Percentiles rank a stretch among this genome's conserved stretches.
Conservation (phyloP, 2,797 vertebrate genomes). For the Anguilla megastoma region DNA sequence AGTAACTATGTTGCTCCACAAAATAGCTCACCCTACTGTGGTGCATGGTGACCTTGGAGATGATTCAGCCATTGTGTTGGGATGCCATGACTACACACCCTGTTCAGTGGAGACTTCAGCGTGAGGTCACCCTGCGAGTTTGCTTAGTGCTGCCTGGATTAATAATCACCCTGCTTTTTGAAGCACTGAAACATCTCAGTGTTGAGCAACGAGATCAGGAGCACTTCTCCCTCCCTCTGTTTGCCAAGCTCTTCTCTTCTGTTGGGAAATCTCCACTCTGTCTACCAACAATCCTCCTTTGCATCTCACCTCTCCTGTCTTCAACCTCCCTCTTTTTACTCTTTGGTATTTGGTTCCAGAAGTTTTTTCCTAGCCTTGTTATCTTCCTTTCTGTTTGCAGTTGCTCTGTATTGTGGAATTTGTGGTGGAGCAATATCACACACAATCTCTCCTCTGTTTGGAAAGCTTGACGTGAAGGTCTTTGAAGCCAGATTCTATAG, state of each 20-base stretch:
- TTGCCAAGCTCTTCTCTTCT: not conserved
- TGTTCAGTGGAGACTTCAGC: not conserved
- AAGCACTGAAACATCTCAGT: not conserved
- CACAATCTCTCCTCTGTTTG: not conserved
- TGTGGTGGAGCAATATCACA: not conserved
- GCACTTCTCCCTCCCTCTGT: constrained; percentile 12
- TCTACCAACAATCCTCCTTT: not conserved
- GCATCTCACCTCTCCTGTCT: not conserved
- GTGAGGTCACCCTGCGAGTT: not conserved
- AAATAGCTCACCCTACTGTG: not conserved
- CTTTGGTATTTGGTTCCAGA: not conserved
- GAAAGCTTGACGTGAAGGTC: constrained; percentile 23
- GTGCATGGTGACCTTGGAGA: not conserved
- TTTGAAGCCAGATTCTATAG: not conserved
- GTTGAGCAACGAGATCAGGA: not conserved
- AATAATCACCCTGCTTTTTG: not conserved
- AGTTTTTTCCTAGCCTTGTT: not conserved
- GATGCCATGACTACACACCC: constrained; percentile 5
- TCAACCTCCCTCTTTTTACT: not conserved
- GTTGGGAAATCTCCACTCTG: not conserved
- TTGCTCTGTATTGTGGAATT: constrained; percentile 25
- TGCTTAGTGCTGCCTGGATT: not conserved
- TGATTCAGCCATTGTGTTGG: not conserved
- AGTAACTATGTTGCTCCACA: not conserved
- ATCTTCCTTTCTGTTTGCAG: constrained; percentile 34